Percentiles rank a stretch among this genome's conserved stretches.
Conservation (phyloP, 1,140 invertebrate species). For the Pogonomyrmex californicus region DNA sequence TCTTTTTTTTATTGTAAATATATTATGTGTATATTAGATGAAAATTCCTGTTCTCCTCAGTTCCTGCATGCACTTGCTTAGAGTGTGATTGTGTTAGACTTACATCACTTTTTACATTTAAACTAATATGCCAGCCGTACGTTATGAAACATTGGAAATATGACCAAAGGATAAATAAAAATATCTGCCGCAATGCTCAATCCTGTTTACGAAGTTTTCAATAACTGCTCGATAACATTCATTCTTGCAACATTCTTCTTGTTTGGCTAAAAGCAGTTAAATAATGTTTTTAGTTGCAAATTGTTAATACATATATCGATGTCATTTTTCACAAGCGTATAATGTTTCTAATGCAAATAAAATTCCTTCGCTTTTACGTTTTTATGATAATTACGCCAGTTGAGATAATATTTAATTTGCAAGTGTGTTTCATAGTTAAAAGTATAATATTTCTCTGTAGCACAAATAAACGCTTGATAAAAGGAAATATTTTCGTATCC, state of each 20-base stretch:
- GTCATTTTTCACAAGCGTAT: constrained; percentile 61
- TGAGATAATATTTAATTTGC: constrained; percentile 40
- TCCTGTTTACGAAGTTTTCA: constrained; percentile 11
- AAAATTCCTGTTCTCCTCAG: constrained; percentile 50
- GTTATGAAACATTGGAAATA: constrained; percentile 67
- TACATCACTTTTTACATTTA: constrained; percentile 81
- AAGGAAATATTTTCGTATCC: background rate
- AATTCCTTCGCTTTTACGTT: constrained; percentile 34
- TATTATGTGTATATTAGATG: constrained; percentile 37
- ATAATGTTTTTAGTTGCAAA: constrained; percentile 35
- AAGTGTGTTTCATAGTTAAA: constrained; percentile 44
- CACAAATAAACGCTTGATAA: background rate
- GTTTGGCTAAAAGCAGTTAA: background rate
- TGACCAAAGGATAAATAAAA: constrained; percentile 15
- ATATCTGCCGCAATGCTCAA: constrained; percentile 64
- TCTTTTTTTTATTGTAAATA: constrained; percentile 9
- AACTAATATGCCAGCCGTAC: constrained; percentile 72
- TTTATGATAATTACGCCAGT: background rate
- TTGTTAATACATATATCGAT: constrained; percentile 65
- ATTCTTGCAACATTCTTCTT: background rate
- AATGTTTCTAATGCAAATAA: constrained; percentile 25
- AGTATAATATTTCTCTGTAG: constrained; percentile 1
- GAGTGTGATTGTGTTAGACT: constrained; percentile 87
- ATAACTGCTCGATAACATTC: background rate
- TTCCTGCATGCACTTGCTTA: constrained; percentile 84